Base-by-base conservation (phyloP, 2,113 vertebrate genomes). In the Heterotis niloticus region DNA sequence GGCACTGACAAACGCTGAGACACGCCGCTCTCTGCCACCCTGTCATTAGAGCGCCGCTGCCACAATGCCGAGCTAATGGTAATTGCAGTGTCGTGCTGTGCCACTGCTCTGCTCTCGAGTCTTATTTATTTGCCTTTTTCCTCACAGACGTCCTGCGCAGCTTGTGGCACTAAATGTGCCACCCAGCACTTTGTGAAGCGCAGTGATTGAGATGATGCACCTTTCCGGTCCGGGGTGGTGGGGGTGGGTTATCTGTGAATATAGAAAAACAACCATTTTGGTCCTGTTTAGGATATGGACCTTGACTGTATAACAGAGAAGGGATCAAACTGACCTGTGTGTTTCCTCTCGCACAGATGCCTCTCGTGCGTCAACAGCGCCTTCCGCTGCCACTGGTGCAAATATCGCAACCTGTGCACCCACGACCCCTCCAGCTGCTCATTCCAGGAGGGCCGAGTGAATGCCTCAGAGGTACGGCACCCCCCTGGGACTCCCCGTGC, bases 361-460 rank as follows among this genome's bases (percentile, higher is more conserved):
- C 92, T 99, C 82, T 99, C 98, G 23, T 99, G 98, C 51, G 98
- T 99, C 85, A 98, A 95, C 90, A 98, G 98, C 29, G 95, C 96
- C 60, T 99, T 99, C 90, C 96, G 93, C 85, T 99, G 98, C 90
- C 96, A 98, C 84, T 99, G 98, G 98, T 99, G 98, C 93, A 99
- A 99, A 85, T 99, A 99, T 87, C 91, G 97, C 54, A 98, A 98
- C 91, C 91, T 99, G 76, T 99, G 98, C 80, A 99, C 98, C 20
- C 98, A 99, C 0, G 97, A 99, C 88, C 98, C 98, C 64, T 96
- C 95, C 85, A 98, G 94, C 79, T 99, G 98, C 81, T 99, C 98
- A 81, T 98, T 99, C 86, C 98, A 99, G 87, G 98, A 99, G 88
- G 98, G 98, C 74, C 90, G 98, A 29, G 97, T 99, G 90, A 98